phyloP scores from a whole-genome alignment of 2,888 invertebrate genomes.

The Nemotelus pantherinus region DNA sequence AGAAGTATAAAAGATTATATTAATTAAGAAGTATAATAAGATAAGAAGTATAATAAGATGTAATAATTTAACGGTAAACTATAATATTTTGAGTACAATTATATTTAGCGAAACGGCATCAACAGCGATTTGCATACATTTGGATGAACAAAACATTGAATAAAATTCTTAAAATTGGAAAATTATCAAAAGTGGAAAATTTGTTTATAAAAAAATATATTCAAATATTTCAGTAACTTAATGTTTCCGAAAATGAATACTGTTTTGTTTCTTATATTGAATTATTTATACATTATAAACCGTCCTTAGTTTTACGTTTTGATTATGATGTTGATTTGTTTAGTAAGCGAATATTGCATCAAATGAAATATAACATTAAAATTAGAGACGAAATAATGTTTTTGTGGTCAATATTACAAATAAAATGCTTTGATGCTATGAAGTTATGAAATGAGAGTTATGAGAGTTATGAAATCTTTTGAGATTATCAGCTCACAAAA shows the following conservation, averaged over 20 bases:
- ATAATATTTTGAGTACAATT: no score
- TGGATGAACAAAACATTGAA: not conserved
- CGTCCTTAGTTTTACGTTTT: not conserved
- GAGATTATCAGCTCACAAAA: not conserved
- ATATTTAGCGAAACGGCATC: conserved; percentile 20
- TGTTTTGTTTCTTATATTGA: conserved; percentile 8
- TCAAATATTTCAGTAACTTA: not conserved
- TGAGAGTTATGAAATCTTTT: not conserved
- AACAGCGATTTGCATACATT: conserved; percentile 26
- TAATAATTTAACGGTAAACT: no score
- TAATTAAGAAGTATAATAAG: no score
- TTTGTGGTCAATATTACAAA: not conserved
- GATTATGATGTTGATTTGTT: not conserved
- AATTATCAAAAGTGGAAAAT: not conserved
- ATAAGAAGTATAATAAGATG: no score
- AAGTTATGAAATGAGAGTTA: not conserved
- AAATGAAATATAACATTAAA: conserved; percentile 1
- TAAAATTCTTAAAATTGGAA: conserved; percentile 12
- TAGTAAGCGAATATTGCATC: not conserved
- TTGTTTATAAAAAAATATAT: not conserved
- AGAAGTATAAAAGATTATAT: not conserved
- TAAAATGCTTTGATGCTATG: not conserved
- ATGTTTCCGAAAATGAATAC: not conserved
- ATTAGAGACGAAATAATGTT: conserved; percentile 5
- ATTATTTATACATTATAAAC: conserved; percentile 2